Percentiles rank a stretch among this genome's conserved stretches.
phyloP scores from a whole-genome alignment of 2,888 invertebrate species.

The Xanthia icteritia region DNA sequence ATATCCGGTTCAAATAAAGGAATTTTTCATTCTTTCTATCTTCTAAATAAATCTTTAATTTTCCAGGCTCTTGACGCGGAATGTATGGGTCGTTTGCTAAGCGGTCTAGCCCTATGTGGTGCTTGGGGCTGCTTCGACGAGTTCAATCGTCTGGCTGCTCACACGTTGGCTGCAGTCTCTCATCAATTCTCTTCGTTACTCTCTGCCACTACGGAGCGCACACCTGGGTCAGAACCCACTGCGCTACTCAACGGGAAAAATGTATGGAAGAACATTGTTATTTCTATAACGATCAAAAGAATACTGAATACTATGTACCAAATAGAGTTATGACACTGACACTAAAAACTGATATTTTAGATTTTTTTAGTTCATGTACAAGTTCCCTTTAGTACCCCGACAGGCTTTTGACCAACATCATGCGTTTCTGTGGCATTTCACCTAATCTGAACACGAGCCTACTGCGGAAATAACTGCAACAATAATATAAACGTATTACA shows the following conservation, averaged over 20 bases:
- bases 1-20: not conserved
- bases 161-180: slow-evolving; percentile 98
- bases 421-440: not conserved
- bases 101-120: slow-evolving; percentile 97
- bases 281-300: not conserved
- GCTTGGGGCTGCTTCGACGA: slow-evolving; percentile 99
- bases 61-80: slow-evolving; percentile 97
- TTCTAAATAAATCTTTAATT: not conserved
- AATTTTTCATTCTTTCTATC: not conserved
- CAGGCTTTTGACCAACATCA: not conserved
- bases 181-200: slow-evolving; percentile 98
- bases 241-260: slow-evolving; percentile 85
- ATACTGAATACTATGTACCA: not conserved
- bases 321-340: not conserved
- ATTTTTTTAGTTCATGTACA: too few relatives aligned
- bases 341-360: not conserved
- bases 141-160: slow-evolving; percentile 98
- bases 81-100: slow-evolving; percentile 98
- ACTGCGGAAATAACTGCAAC: not conserved
- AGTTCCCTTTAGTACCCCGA: not conserved
- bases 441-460: not conserved
- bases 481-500: not conserved
- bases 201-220: slow-evolving; percentile 90
- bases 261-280: slow-evolving; percentile 63
- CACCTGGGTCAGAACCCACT: slow-evolving; percentile 63